Evolutionary conservation across 2,888 invertebrate species (phyloP), one percentile per base, ranked within the genome.

Genomic region (Cryptus viduatorius): DNA sequence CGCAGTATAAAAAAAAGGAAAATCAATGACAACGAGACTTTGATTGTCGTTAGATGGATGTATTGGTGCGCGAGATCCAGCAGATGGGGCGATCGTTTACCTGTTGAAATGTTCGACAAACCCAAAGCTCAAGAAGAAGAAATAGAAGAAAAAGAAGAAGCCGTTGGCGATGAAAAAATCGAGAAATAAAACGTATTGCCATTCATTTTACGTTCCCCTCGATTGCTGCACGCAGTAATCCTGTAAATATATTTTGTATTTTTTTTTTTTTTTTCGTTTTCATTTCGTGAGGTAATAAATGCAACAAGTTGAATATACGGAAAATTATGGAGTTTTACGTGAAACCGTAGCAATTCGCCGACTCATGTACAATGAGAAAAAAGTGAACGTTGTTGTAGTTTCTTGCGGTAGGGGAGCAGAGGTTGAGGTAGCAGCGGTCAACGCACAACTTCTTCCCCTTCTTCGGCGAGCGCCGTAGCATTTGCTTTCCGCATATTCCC

Each of bases 71-170:
- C 97, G 0, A 95, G 96, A 90, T 94, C 95, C 1, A 95, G 96
- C 87, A 95, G 95, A 87, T 98, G 97, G 97, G 98, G 98, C 4
- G 98, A 98, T 93, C 94, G 96, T 56, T 94, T 98, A 85, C 98
- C 98, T 31, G 94, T 97, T 37, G 94, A 95, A 90, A 87, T 95
- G 84, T 84, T 78, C 65, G 82, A 80, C 59, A 73, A 79, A 80
- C 72, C 79, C 8, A 79, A 77, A 53, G 37, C 14, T 2, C 19
- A 44, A 56, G 12, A n/a, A 5, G 16, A 29, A 42, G 31, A 50
- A 0, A n/a, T 24, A 68, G 42, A 65, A 67, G 16, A 82, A 0
- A n/a, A 31, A 68, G 42, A 59, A 67, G 16, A 82, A 31, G 24
- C n/a, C 64, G 16, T 48, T 42, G 16, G 16, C 1, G 24, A 46